These are phyloP conservation scores for Myotis lucifugus DNA, from an alignment of 2,113 vertebrate genomes.

Conservation along the genomic window DNA sequence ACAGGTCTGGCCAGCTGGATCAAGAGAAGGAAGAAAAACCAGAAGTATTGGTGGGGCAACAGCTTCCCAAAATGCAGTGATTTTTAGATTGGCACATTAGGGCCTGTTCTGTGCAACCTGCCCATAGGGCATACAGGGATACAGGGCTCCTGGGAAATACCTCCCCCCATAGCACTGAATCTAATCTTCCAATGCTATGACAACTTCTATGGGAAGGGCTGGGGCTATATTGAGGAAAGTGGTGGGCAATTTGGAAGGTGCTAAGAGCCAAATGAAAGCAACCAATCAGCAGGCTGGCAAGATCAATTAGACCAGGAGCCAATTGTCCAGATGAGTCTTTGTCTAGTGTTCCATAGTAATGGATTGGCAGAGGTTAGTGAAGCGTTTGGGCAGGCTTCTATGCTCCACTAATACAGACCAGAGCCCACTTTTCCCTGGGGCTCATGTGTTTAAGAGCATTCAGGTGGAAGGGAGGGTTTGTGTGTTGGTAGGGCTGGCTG, in stretches of 20 bases:
- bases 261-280: slow-evolving; percentile 75
- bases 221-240: slow-evolving; percentile 50
- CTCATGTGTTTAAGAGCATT: not conserved
- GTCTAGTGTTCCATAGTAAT: slow-evolving; percentile 45
- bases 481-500: not conserved
- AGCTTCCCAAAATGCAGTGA: slow-evolving; percentile 28
- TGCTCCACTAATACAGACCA: slow-evolving; percentile 47
- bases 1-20: slow-evolving; percentile 93
- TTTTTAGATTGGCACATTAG: slow-evolving; percentile 25
- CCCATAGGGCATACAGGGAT: not conserved
- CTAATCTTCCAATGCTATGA: slow-evolving; percentile 4
- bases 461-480: slow-evolving; percentile 62
- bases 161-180: not conserved
- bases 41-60: not conserved
- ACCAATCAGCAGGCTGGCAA: slow-evolving; percentile 77
- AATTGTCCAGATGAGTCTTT: slow-evolving; percentile 78
- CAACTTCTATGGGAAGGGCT: slow-evolving; percentile 34
- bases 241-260: slow-evolving; percentile 43
- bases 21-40: slow-evolving; percentile 50
- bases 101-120: slow-evolving; percentile 18
- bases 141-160: slow-evolving; percentile 29
- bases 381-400: slow-evolving; percentile 57
- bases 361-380: slow-evolving; percentile 62
- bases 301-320: slow-evolving; percentile 77
- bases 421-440: slow-evolving; percentile 43